A percentile compares a stretch with the other conserved stretches of the same genome.
These are phyloP conservation scores for Scalopus aquaticus DNA, from an alignment of 2,113 vertebrate species.

Conservation along the genomic window DNA sequence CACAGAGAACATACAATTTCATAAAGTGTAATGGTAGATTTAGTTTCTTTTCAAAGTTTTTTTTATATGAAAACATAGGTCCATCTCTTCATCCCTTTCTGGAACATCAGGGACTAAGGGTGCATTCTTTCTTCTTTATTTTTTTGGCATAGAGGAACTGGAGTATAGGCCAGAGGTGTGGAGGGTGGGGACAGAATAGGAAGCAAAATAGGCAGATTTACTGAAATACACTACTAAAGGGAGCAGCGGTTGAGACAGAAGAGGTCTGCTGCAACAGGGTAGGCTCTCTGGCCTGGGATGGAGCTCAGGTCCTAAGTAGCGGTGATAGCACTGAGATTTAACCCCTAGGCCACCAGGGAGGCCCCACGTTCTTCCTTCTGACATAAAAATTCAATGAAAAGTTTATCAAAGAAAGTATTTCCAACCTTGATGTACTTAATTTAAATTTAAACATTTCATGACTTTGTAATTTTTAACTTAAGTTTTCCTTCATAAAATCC, in stretches of 20 bases:
- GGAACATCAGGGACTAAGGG: not conserved
- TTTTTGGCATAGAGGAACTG: too few species aligned
- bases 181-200: too few species aligned
- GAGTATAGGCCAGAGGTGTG: too few species aligned
- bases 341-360: too few species aligned
- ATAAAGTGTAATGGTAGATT: not conserved
- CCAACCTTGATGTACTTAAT: constrained; percentile 2
- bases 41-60: not conserved
- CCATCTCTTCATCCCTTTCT: not conserved
- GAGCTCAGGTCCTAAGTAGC: too few species aligned
- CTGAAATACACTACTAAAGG: too few species aligned
- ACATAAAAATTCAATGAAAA: not conserved
- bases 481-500: constrained; percentile 18
- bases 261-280: too few species aligned
- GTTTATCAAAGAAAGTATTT: not conserved
- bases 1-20: constrained; percentile 37
- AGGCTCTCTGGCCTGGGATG: too few species aligned
- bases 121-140: not conserved
- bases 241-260: too few species aligned
- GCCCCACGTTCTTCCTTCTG: not conserved
- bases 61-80: not conserved
- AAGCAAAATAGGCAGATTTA: too few species aligned
- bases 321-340: too few species aligned
- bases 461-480: constrained; percentile 15
- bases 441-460: not conserved